Percentiles rank a stretch among this genome's conserved stretches.
Conservation (phyloP, 1,140 invertebrate species). For the Manduca sexta region DNA sequence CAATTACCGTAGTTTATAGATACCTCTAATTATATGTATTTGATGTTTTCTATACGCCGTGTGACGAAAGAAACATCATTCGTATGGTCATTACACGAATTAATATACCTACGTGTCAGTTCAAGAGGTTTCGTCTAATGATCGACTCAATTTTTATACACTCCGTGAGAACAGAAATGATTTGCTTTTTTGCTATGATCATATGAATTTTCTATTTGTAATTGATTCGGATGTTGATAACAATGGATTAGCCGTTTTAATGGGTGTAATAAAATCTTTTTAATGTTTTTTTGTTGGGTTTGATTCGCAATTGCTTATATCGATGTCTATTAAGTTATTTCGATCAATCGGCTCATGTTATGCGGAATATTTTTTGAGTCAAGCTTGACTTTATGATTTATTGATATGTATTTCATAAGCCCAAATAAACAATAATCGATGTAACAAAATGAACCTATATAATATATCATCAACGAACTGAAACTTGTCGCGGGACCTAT, state of each 20-base stretch:
- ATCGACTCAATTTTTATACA: conserved; percentile 61
- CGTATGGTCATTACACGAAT: conserved; percentile 65
- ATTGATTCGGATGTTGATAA: conserved; percentile 21
- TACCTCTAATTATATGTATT: conserved; percentile 69
- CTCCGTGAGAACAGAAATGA: conserved; percentile 65
- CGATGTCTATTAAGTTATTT: too few relatives aligned
- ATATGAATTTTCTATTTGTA: conserved; percentile 30
- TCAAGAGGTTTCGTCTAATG: conserved; percentile 59
- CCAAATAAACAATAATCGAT: too few relatives aligned
- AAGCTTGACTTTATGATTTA: too few relatives aligned
- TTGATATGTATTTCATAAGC: too few relatives aligned
- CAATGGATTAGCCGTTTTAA: conserved; percentile 1
- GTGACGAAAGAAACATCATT: conserved; percentile 66
- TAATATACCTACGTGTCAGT: conserved; percentile 70
- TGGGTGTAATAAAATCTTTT: neutral
- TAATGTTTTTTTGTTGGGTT: too few relatives aligned
- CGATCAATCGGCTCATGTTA: too few relatives aligned
- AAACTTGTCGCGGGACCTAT: too few relatives aligned
- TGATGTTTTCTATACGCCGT: conserved; percentile 66
- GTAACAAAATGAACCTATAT: too few relatives aligned
- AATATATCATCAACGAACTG: too few relatives aligned
- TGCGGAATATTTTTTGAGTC: too few relatives aligned
- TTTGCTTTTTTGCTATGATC: conserved; percentile 46
- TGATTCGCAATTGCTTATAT: too few relatives aligned
- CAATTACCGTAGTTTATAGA: conserved; percentile 69